Conservation (phyloP, 1,140 invertebrate genomes). For the Antheraea pernyi region DNA sequence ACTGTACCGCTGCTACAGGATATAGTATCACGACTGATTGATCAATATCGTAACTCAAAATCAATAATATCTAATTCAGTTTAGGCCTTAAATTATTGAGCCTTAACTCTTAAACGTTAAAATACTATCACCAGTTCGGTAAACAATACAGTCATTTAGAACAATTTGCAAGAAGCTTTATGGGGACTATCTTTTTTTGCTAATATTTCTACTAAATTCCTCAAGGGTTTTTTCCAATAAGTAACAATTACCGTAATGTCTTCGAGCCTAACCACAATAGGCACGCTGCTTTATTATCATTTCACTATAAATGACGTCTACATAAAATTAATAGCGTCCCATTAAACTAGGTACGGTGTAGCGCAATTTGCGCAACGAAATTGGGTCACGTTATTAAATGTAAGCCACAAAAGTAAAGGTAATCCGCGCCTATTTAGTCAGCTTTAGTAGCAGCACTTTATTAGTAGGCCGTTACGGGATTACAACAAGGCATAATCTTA, state of each 20-base stretch:
- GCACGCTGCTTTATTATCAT: conserved; percentile 6
- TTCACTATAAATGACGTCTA: neutral
- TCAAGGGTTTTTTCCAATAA: neutral
- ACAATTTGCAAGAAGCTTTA: no score
- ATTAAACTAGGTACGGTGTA: conserved; percentile 4
- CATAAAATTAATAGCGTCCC: conserved; percentile 12
- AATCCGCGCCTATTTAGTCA: conserved; percentile 2
- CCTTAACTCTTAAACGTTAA: no score
- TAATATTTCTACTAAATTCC: neutral
- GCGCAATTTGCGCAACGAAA: conserved; percentile 7
- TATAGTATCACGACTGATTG: no score
- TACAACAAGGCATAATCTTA: neutral
- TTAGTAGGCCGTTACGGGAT: neutral
- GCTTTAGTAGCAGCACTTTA: neutral
- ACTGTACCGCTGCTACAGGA: no score
- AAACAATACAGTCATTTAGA: no score
- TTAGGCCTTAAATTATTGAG: no score
- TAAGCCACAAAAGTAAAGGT: conserved; percentile 4
- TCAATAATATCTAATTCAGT: no score
- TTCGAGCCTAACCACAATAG: neutral
- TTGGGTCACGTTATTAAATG: conserved; percentile 9
- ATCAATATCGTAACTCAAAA: no score
- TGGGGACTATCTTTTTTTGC: no score
- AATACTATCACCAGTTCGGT: no score
- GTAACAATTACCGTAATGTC: neutral